These are phyloP conservation scores for Acheta domesticus DNA, from an alignment of 2,888 invertebrate genomes.

Conservation along the genomic window DNA sequence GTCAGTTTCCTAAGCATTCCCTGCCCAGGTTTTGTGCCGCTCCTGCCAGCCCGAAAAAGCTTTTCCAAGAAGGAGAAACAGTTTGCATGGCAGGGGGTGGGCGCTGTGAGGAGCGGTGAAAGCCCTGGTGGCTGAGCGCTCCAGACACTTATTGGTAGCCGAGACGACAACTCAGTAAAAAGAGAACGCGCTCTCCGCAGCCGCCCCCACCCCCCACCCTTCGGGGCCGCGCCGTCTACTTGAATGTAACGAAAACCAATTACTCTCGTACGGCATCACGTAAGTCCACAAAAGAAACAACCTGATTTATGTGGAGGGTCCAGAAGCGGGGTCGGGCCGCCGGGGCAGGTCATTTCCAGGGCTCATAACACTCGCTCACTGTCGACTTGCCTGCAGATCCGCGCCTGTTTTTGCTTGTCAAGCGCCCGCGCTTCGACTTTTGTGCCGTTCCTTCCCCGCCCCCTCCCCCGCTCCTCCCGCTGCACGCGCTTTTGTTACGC, in stretches of 20 bases:
- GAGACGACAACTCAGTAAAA: too few species aligned
- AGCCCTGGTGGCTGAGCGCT: too few species aligned
- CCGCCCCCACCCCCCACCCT: neutral
- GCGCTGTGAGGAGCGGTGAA: too few species aligned
- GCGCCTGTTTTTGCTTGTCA: conserved; percentile 10
- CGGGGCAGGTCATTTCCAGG: neutral
- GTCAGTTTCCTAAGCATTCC: too few species aligned
- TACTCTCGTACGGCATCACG: conserved; percentile 27
- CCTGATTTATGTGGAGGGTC: conserved; percentile 30
- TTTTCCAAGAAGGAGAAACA: too few species aligned
- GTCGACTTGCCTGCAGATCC: neutral
- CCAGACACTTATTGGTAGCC: too few species aligned
- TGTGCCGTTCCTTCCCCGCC: neutral
- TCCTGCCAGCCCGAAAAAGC: too few species aligned
- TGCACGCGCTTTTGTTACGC: neutral
- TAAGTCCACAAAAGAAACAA: conserved; percentile 24
- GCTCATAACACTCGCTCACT: conserved; percentile 1
- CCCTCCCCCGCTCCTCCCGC: neutral
- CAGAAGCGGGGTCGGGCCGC: neutral
- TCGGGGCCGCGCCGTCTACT: neutral
- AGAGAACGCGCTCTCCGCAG: too few species aligned
- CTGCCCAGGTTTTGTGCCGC: too few species aligned
- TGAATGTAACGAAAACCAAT: conserved; percentile 31
- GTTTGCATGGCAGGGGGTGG: too few species aligned
- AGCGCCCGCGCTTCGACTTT: neutral